A percentile compares a stretch with the other conserved stretches of the same genome.
Conservation (phyloP, 2,888 invertebrate species). For the Saturnia pavonia region DNA sequence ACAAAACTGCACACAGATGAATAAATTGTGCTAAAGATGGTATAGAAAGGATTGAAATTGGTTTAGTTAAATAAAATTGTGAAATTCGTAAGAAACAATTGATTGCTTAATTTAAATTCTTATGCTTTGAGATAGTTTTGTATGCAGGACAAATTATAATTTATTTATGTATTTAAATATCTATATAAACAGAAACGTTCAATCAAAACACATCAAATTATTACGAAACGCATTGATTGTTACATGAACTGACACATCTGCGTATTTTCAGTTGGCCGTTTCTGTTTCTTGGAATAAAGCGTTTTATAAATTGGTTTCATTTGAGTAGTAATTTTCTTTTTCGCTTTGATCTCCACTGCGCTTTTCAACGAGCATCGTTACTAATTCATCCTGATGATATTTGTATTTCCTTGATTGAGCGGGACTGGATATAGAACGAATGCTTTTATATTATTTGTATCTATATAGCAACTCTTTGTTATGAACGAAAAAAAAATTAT, state of each 20-base stretch:
- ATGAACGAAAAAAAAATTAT: background rate
- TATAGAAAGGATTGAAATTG: no score
- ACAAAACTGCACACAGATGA: no score
- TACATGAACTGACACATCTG: conserved; percentile 10
- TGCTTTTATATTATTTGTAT: conserved; percentile 7
- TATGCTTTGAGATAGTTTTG: background rate
- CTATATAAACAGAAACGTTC: background rate
- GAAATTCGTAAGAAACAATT: no score
- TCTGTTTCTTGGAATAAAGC: conserved; percentile 17
- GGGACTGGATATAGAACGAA: background rate
- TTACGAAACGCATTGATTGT: background rate
- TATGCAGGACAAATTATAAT: no score
- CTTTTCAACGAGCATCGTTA: conserved; percentile 18
- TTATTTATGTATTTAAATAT: background rate
- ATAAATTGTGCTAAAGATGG: no score
- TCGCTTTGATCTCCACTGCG: conserved; percentile 22
- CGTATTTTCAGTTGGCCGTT: conserved; percentile 1
- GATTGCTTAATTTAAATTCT: no score
- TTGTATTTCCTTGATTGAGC: conserved; percentile 7
- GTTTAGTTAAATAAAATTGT: no score
- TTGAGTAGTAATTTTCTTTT: conserved; percentile 22
- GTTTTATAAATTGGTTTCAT: conserved; percentile 24
- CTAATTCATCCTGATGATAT: conserved; percentile 13
- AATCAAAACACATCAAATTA: background rate
- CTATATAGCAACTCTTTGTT: background rate